phyloP scores from a whole-genome alignment of 2,888 invertebrate species.

The Cataglyphis albicans region DNA sequence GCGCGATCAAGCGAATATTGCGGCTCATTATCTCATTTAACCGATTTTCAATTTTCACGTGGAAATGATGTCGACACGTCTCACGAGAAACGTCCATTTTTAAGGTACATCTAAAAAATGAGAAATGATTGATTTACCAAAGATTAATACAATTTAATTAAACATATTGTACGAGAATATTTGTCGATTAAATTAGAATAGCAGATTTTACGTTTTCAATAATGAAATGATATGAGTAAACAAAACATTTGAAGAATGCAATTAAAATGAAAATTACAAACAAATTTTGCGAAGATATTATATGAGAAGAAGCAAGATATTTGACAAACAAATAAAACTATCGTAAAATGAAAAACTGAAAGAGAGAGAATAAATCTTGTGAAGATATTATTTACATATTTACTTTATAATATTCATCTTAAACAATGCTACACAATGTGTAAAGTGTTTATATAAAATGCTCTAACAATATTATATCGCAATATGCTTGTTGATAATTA shows the following conservation, averaged over 20 bases:
- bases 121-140: conserved; percentile 10
- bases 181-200: background rate
- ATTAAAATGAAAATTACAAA: background rate
- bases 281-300: background rate
- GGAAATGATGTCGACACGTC: background rate
- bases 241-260: background rate
- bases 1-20: background rate
- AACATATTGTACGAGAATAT: background rate
- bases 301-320: no score
- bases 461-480: background rate
- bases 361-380: no score
- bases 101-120: background rate
- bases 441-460: background rate
- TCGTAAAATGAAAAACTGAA: no score
- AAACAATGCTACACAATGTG: background rate
- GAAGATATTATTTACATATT: background rate
- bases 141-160: conserved; percentile 1
- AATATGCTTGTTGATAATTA: background rate
- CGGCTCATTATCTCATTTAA: conserved; percentile 34
- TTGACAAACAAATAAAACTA: no score
- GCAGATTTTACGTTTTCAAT: background rate
- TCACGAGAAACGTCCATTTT: background rate
- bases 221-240: background rate
- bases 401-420: background rate
- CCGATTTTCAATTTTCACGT: conserved; percentile 20